Evolutionary conservation across 2,888 invertebrate genomes (phyloP).

Genomic region (Boloria selene): DNA sequence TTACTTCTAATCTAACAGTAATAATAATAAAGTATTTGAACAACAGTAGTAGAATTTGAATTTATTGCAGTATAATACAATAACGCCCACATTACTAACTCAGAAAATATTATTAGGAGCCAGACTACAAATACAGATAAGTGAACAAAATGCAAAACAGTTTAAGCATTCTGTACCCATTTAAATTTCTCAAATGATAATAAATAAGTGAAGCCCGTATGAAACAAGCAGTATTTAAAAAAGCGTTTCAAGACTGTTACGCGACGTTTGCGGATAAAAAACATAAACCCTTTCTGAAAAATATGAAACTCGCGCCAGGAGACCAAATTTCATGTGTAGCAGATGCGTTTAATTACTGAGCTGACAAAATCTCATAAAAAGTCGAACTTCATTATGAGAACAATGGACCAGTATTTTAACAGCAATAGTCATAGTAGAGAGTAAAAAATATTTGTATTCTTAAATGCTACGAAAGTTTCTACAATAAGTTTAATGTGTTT

Average conservation of each 20-base stretch:
- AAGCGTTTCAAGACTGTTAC: constrained; percentile 19
- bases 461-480: not conserved
- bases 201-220: constrained; percentile 2
- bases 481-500: too few relatives aligned
- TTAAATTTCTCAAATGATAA: constrained; percentile 5
- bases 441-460: not conserved
- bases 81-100: constrained; percentile 49
- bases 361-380: constrained; percentile 72
- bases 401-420: constrained; percentile 57
- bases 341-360: constrained; percentile 80
- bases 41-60: constrained; percentile 30
- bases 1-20: constrained; percentile 21
- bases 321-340: constrained; percentile 69
- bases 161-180: constrained; percentile 6
- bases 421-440: constrained; percentile 49
- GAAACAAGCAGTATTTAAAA: not conserved
- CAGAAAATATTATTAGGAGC: constrained; percentile 10
- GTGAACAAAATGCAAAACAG: constrained; percentile 11
- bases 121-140: constrained; percentile 8
- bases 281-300: constrained; percentile 29
- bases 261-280: constrained; percentile 25
- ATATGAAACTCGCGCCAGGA: constrained; percentile 46
- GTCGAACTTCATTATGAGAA: constrained; percentile 69
- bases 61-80: constrained; percentile 46
- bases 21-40: constrained; percentile 22